Conservation (phyloP, 2,888 invertebrate genomes). For the Lampropteryx suffumata region DNA sequence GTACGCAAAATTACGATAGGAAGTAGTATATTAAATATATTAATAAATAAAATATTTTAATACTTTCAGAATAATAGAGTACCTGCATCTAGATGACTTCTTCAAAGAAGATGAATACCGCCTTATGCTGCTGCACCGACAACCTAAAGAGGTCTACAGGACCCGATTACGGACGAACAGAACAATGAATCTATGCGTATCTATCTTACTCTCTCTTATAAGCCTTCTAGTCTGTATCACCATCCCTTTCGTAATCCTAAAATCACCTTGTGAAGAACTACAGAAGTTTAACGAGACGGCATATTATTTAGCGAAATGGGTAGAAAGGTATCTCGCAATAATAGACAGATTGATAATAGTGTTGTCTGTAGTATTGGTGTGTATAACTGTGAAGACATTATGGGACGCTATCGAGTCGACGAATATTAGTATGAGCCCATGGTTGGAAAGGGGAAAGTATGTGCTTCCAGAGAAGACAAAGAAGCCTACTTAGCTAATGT, state of each 20-base stretch:
- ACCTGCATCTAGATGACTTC: conserved; percentile 38
- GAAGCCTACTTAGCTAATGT: neutral
- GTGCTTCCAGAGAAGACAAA: conserved; percentile 21
- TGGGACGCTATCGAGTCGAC: conserved; percentile 50
- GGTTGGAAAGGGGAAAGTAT: conserved; percentile 52
- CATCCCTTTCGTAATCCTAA: conserved; percentile 47
- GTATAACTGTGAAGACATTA: conserved; percentile 39
- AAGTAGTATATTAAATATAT: neutral
- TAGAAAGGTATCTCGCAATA: conserved; percentile 41
- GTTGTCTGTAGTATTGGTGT: conserved; percentile 40
- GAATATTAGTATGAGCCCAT: conserved; percentile 49
- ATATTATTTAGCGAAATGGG: conserved; percentile 33
- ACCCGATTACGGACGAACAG: conserved; percentile 38
- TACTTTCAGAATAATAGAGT: conserved; percentile 46
- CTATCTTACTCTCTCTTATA: conserved; percentile 49
- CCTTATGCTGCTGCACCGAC: conserved; percentile 36
- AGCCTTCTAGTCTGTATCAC: conserved; percentile 46
- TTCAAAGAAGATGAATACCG: conserved; percentile 39
- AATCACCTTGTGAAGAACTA: conserved; percentile 47
- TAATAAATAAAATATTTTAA: neutral
- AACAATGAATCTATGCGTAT: conserved; percentile 46
- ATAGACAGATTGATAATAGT: conserved; percentile 48
- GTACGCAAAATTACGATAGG: too few relatives aligned
- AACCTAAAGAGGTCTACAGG: conserved; percentile 38
- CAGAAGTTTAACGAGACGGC: conserved; percentile 32